Evolutionary conservation across 2,797 vertebrate genomes (phyloP), one percentile per base, ranked within the genome.

Genomic region (Bufotes viridis): DNA sequence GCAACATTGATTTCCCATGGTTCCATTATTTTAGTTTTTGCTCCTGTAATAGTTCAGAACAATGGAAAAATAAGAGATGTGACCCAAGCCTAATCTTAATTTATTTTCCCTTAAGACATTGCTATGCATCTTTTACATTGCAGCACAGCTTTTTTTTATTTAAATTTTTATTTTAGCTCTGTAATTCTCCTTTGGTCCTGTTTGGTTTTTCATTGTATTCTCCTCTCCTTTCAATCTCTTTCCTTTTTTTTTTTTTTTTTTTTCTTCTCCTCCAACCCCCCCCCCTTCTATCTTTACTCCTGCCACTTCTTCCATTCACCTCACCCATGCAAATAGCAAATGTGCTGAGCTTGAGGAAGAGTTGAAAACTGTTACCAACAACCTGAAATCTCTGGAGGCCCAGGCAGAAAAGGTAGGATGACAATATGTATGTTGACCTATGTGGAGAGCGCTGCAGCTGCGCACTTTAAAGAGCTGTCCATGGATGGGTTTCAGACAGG

Each of bases 331-430:
- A 87, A 91, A 95, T 97, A 99, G 98, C 96, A 99, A 99, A 98
- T 99, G 98, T 96, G 94, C 97, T 96, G 98, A 99, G 94, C 98
- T 99, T 97, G 98, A 99, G 97, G 98, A 99, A 96, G 98, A 99
- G 94, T 97, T 99, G 98, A 99, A 99, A 99, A 99, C 97, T 96
- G 98, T 99, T 97, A 99, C 97, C 96, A 99, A 99, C 97, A 99
- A 98, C 96, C 96, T 99, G 96, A 99, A 99, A 97, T 99, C 98
- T 93, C 97, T 99, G 97, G 98, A 99, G 96, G 98, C 98, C 96
- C 98, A 99, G 97, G 98, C 98, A 93, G 98, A 99, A 96, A 99
- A 99, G 98, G 98, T 99, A 97, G 94, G 97, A 92, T 93, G 91
- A 92, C 51, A 61, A 78, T 76, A 91, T 57, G 84, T 79, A 87